phyloP scores from a whole-genome alignment of 2,113 vertebrate species.

The Halcyon senegalensis region DNA sequence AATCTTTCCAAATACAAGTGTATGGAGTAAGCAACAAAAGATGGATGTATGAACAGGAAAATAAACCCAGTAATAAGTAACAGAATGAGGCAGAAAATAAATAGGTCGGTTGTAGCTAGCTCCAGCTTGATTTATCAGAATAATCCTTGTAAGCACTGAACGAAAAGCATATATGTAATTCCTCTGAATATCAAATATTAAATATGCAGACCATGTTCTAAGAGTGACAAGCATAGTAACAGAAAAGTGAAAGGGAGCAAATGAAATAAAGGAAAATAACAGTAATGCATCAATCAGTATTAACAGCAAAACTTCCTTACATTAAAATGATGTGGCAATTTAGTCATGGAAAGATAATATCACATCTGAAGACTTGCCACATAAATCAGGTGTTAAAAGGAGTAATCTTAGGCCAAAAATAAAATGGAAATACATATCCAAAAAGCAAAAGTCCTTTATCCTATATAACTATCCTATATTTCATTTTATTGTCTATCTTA shows the following conservation, averaged over 20 bases:
- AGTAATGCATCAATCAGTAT: background rate
- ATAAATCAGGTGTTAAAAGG: background rate
- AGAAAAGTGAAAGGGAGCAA: background rate
- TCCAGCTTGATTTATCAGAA: background rate
- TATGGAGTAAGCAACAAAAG: background rate
- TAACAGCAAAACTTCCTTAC: background rate
- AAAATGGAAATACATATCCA: background rate
- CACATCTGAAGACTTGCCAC: background rate
- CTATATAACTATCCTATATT: background rate
- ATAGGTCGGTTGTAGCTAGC: background rate
- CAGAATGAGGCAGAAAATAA: background rate
- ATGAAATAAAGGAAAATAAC: background rate
- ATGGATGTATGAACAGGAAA: background rate
- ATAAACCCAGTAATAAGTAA: background rate
- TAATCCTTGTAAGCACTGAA: background rate
- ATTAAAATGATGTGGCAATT: background rate
- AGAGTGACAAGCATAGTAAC: background rate
- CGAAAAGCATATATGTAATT: background rate
- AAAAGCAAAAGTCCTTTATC: background rate
- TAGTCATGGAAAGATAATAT: background rate
- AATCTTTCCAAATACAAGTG: background rate
- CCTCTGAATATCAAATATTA: slow-evolving; percentile 2
- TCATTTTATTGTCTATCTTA: background rate
- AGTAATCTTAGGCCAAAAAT: background rate
- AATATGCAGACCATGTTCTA: background rate